These are phyloP conservation scores for Eufriesea mexicana DNA, from an alignment of 1,140 invertebrate genomes.

Conservation along the genomic window DNA sequence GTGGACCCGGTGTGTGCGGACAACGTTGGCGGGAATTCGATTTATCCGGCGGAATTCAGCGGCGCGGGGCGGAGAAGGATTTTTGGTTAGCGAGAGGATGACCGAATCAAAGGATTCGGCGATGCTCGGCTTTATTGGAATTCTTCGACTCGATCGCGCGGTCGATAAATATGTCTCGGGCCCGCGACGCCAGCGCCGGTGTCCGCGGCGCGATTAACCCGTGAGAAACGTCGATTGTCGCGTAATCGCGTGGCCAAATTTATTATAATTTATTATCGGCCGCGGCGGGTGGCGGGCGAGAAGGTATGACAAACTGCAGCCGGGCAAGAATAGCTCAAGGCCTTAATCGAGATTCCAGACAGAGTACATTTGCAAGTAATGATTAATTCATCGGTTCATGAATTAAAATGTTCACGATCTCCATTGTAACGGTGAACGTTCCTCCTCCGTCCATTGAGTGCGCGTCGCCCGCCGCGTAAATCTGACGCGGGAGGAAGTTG, in stretches of 20 bases:
- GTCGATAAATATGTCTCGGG: neutral
- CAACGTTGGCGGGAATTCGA: slow-evolving; percentile 30
- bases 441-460: slow-evolving; percentile 50
- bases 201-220: neutral
- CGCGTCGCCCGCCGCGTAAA: slow-evolving; percentile 43
- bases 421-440: slow-evolving; percentile 68
- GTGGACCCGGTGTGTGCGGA: neutral
- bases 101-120: neutral
- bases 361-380: slow-evolving; percentile 64
- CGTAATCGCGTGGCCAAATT: slow-evolving; percentile 44
- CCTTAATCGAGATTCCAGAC: slow-evolving; percentile 62
- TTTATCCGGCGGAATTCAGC: slow-evolving; percentile 20
- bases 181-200: neutral
- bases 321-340: slow-evolving; percentile 59
- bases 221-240: slow-evolving; percentile 20
- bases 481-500: slow-evolving; percentile 56
- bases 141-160: neutral
- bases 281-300: neutral
- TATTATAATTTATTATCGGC: slow-evolving; percentile 49
- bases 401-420: slow-evolving; percentile 71
- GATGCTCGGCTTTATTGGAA: slow-evolving; percentile 3
- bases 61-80: neutral
- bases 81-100: neutral
- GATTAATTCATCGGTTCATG: slow-evolving; percentile 70
- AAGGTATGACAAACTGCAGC: slow-evolving; percentile 52